These are phyloP conservation scores for Drosophila burlai DNA, from an alignment of 1,140 invertebrate species.

Conservation along the genomic window DNA sequence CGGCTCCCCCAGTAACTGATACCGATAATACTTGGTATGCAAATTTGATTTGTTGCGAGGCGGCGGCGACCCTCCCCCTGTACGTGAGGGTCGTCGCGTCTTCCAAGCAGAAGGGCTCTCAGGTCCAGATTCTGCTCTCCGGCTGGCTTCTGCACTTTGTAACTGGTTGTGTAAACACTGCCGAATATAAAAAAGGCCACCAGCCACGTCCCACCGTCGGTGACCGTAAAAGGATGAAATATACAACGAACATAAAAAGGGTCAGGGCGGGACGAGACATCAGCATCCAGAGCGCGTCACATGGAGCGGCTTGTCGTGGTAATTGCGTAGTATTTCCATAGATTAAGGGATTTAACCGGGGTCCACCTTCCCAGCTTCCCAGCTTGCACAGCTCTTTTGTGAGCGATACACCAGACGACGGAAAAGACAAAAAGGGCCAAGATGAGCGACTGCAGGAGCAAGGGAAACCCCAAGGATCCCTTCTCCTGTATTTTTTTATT, in stretches of 20 bases:
- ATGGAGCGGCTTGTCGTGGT: conserved; percentile 77
- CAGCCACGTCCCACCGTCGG: conserved; percentile 8
- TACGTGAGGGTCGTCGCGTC: conserved; percentile 64
- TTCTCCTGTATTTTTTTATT: not conserved
- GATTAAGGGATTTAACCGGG: conserved; percentile 82
- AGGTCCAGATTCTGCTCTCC: conserved; percentile 6
- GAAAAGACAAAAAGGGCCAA: conserved; percentile 46
- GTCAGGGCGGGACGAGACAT: conserved; percentile 46
- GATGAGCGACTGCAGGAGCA: conserved; percentile 51
- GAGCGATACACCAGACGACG: conserved; percentile 50
- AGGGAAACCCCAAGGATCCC: conserved; percentile 18
- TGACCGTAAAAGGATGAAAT: conserved; percentile 39
- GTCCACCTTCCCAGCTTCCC: conserved; percentile 17
- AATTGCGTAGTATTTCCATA: conserved; percentile 85
- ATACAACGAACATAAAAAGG: conserved; percentile 47
- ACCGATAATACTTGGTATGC: conserved; percentile 80
- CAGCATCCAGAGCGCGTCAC: conserved; percentile 55
- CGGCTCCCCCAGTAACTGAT: conserved; percentile 32
- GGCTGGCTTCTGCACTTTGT: conserved; percentile 81
- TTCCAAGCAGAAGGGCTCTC: conserved; percentile 20
- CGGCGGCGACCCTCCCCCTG: conserved; percentile 11
- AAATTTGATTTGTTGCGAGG: conserved; percentile 79
- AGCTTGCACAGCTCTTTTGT: conserved; percentile 28
- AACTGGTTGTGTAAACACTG: conserved; percentile 83
- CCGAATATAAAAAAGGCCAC: conserved; percentile 34